Percentiles rank a stretch among this genome's conserved stretches.
Evolutionary conservation across 1,140 invertebrate genomes (phyloP).

Genomic region (Drosophila fuyamai): DNA sequence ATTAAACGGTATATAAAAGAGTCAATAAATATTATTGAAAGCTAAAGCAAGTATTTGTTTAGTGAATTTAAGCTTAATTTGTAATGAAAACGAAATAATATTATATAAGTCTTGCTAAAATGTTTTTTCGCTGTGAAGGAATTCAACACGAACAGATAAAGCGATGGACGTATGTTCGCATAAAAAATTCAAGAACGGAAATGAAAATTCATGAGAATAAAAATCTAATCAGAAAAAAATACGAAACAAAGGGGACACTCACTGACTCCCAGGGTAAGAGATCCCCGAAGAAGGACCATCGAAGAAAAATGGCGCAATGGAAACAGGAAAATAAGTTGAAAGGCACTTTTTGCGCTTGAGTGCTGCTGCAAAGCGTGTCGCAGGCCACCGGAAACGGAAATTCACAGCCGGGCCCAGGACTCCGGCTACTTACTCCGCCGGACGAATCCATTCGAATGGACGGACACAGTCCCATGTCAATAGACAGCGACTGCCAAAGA

Average conservation of each 20-base stretch:
- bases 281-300: slow-evolving; percentile 19
- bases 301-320: slow-evolving; percentile 53
- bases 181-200: slow-evolving; percentile 65
- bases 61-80: too few relatives aligned
- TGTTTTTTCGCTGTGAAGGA: slow-evolving; percentile 9
- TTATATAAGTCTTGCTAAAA: too few relatives aligned
- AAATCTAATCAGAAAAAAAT: slow-evolving; percentile 71
- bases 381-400: slow-evolving; percentile 71
- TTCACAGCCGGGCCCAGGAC: slow-evolving; percentile 61
- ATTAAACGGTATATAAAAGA: too few relatives aligned
- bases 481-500: slow-evolving; percentile 41
- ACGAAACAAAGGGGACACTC: slow-evolving; percentile 57
- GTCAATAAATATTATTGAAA: too few relatives aligned
- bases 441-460: too few relatives aligned
- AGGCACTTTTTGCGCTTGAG: slow-evolving; percentile 76
- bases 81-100: too few relatives aligned
- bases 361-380: slow-evolving; percentile 66
- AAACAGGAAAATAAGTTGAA: slow-evolving; percentile 76
- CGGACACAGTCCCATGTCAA: slow-evolving; percentile 63
- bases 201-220: slow-evolving; percentile 77
- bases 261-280: slow-evolving; percentile 5
- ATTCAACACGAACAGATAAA: slow-evolving; percentile 37
- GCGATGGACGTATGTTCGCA: slow-evolving; percentile 25
- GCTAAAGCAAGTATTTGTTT: too few relatives aligned
- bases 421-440: slow-evolving; percentile 59